Base-by-base conservation (phyloP, 2,888 invertebrate species). In the Drosophila pegasa region DNA sequence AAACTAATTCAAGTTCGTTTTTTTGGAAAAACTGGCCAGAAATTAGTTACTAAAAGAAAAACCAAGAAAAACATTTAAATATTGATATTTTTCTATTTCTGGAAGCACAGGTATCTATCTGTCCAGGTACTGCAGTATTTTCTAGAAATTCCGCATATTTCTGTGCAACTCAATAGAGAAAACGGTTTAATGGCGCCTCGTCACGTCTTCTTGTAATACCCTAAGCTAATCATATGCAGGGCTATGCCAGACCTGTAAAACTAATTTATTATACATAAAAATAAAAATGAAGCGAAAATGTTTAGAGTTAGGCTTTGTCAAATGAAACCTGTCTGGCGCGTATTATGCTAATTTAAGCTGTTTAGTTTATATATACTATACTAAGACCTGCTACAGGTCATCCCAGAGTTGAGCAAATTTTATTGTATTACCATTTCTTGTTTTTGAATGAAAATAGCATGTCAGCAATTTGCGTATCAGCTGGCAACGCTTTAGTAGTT, bases 371-470 rank as follows among this genome's bases (percentile, higher is more conserved):
- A 9, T n/a, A n/a, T n/a, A n/a, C n/a, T n/a, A n/a, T 27, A 8
- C 27, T 1, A 35, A 6, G 6, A 27, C 20, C 20, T 9, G 20
- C 25, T 45, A 41, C 25, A 55, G 54, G 33, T 71, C 29, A 67
- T 54, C 12, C 14, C 0, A 1, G 2, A 16, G 51, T 20, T 35
- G 37, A 7, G 22, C 31, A 33, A 3, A 5, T n/a, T 7, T n/a
- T 3, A 12, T 38, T 4, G n/a, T 5, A 6, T 22, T 20, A 38
- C 22, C 52, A 10, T 12, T 35, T 55, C 48, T 51, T 71, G 59
- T 63, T 74, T 62, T 61, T 78, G 75, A 78, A 78, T 78, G 65
- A 77, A 78, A 77, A 78, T 77, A 78, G 68, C 77, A 57, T 71
- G 61, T 59, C 75, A 71, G 71, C 58, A 61, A 56, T 74, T 66